phyloP scores from a whole-genome alignment of 2,797 vertebrate genomes.

The Iguana delicatissima region DNA sequence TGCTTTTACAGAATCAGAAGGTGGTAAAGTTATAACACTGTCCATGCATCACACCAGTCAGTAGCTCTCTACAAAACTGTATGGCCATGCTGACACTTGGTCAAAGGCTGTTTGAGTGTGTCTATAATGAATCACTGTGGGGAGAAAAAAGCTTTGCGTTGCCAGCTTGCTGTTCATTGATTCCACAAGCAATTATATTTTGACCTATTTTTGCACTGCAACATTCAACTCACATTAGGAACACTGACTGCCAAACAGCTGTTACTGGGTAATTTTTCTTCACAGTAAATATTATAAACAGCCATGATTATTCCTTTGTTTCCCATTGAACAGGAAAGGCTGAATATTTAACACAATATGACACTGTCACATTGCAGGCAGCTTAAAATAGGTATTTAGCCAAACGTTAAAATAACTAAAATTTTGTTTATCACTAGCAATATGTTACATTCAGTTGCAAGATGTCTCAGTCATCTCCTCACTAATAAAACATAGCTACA shows the following conservation, averaged over 20 bases:
- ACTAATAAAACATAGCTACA: not conserved
- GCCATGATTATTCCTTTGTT: not conserved
- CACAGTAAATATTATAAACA: not conserved
- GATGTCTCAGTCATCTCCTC: not conserved
- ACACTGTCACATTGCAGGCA: not conserved
- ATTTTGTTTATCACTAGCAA: not conserved
- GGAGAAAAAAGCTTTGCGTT: not conserved
- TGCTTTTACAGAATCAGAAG: not conserved
- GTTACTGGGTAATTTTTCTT: not conserved
- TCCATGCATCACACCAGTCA: too few relatives aligned
- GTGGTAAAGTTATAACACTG: not conserved
- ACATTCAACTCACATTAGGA: not conserved
- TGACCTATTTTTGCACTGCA: not conserved
- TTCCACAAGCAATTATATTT: conserved; percentile 8
- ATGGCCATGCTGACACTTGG: not conserved
- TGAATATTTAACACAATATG: not conserved
- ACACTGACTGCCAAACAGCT: not conserved
- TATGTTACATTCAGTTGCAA: not conserved
- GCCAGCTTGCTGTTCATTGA: not conserved
- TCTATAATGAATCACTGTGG: not conserved
- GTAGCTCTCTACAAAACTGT: not conserved
- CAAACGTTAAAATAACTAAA: not conserved
- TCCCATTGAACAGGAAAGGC: not conserved
- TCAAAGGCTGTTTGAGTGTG: not conserved
- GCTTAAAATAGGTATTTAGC: not conserved